Evolutionary conservation across 2,113 vertebrate species (phyloP).

Genomic region (Bothrops jararaca): DNA sequence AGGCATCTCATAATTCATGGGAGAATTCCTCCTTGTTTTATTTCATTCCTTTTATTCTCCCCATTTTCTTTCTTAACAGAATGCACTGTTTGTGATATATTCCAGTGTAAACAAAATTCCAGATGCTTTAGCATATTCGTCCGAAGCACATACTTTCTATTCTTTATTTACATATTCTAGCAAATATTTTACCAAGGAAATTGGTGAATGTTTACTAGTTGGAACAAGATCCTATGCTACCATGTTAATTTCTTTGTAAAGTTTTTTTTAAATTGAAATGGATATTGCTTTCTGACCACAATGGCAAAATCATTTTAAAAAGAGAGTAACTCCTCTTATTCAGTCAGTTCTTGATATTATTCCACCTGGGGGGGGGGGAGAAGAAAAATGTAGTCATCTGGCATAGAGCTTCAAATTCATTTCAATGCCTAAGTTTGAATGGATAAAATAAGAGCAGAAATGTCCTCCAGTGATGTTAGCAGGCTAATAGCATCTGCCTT

Average conservation of each 20-base stretch:
- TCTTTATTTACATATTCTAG: slow-evolving; percentile 67
- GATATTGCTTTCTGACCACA: background rate
- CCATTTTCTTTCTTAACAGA: background rate
- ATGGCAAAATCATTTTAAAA: background rate
- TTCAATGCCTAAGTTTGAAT: background rate
- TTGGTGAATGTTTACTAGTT: slow-evolving; percentile 62
- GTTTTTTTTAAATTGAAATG: background rate
- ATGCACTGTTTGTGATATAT: slow-evolving; percentile 32
- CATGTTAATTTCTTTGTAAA: slow-evolving; percentile 43
- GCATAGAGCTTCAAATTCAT: background rate
- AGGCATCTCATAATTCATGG: background rate
- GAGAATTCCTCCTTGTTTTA: background rate
- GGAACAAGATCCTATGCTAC: slow-evolving; percentile 51
- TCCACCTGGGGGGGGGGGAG: background rate
- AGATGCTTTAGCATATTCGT: slow-evolving; percentile 56
- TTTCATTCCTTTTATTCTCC: background rate
- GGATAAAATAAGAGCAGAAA: background rate
- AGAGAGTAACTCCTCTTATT: background rate
- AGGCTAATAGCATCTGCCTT: background rate
- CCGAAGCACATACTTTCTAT: slow-evolving; percentile 52
- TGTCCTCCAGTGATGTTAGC: background rate
- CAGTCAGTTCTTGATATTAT: background rate
- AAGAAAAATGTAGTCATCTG: background rate
- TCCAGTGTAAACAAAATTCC: slow-evolving; percentile 57
- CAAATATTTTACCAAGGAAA: slow-evolving; percentile 68